A percentile compares a stretch with the other conserved stretches of the same genome.
Evolutionary conservation across 2,113 vertebrate species (phyloP).

Genomic region (Microcebus lehilahytsara): DNA sequence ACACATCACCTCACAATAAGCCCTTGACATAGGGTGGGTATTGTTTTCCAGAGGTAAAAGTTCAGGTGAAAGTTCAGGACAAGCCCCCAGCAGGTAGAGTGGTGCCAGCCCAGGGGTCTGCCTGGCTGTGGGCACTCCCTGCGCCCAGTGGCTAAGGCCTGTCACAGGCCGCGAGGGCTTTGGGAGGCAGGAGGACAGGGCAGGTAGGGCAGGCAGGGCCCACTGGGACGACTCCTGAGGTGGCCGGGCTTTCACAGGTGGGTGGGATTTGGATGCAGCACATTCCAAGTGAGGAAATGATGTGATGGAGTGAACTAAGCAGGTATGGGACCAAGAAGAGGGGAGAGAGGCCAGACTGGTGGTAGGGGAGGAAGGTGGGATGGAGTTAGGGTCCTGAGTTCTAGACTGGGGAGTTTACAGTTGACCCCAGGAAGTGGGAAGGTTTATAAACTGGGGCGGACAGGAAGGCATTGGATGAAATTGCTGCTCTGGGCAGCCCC

Average conservation of each 20-base stretch:
- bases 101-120: background rate
- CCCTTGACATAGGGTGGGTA: background rate
- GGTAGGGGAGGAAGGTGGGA: background rate
- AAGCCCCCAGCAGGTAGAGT: background rate
- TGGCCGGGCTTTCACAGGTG: background rate
- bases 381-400: background rate
- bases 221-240: background rate
- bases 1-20: background rate
- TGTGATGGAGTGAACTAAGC: background rate
- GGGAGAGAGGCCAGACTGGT: background rate
- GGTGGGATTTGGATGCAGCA: background rate
- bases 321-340: background rate
- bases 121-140: background rate
- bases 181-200: background rate
- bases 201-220: no score
- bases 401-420: background rate
- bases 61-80: background rate
- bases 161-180: background rate
- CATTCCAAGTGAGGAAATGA: background rate
- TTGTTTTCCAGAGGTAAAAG: background rate
- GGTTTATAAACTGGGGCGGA: background rate
- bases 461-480: background rate
- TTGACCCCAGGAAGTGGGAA: background rate
- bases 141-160: background rate
- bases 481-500: background rate